A percentile compares a stretch with the other conserved stretches of the same genome.
Conservation (phyloP, 2,888 invertebrate species). For the Dynastes tityus region DNA sequence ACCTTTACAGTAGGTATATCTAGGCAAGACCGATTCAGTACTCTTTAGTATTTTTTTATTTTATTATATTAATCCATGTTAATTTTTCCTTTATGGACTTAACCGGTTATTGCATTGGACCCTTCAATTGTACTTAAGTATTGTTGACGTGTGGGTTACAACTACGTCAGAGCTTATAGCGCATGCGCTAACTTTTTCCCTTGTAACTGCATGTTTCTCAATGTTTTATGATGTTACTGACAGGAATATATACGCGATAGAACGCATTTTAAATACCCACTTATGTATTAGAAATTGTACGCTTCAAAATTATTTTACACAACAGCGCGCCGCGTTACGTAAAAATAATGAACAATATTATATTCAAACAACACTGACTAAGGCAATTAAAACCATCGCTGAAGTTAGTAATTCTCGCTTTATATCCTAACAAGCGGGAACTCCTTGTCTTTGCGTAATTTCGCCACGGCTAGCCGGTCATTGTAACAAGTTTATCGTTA, state of each 20-base stretch:
- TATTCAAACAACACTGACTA: constrained; percentile 24
- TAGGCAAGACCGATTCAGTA: too few species aligned
- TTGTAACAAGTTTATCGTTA: constrained; percentile 16
- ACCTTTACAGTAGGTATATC: too few species aligned
- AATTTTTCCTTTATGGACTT: too few species aligned
- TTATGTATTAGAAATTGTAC: constrained; percentile 15
- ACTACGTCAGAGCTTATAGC: too few species aligned
- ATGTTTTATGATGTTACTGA: constrained; percentile 11
- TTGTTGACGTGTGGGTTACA: too few species aligned
- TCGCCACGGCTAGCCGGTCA: neutral
- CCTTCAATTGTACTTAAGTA: too few species aligned
- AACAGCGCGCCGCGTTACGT: constrained; percentile 1
- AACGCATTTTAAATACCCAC: constrained; percentile 20
- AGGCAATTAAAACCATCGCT: constrained; percentile 15
- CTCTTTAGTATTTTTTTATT: too few species aligned
- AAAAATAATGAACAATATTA: constrained; percentile 39
- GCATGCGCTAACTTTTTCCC: too few species aligned
- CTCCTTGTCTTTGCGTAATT: constrained; percentile 4
- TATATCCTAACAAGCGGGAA: neutral
- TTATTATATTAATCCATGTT: too few species aligned
- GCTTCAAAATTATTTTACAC: constrained; percentile 24
- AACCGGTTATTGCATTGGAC: too few species aligned
- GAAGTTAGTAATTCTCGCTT: constrained; percentile 26
- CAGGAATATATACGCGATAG: neutral
- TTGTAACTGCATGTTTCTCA: neutral